A percentile compares a stretch with the other conserved stretches of the same genome.
Conservation (phyloP, 1,140 invertebrate genomes). For the Apocrypta bakeri region DNA sequence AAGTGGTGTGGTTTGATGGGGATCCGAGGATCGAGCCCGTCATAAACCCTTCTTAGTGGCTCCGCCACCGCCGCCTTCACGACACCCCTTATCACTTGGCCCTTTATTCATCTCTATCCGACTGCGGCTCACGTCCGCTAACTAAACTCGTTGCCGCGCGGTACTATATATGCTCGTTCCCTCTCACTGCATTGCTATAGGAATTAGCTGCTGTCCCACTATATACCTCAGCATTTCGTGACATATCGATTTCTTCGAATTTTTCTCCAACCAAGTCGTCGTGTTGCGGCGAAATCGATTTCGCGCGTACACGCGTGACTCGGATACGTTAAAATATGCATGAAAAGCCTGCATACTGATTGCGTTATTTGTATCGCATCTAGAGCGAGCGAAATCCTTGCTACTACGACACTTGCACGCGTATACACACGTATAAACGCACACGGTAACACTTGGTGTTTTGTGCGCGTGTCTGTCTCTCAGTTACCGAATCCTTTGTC, state of each 20-base stretch:
- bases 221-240: too few species aligned
- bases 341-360: constrained; percentile 72
- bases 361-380: constrained; percentile 72
- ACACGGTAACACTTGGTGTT: neutral
- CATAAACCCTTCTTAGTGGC: constrained; percentile 74
- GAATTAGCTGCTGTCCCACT: too few species aligned
- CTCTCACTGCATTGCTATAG: too few species aligned
- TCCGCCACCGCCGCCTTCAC: constrained; percentile 53
- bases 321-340: constrained; percentile 68
- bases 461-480: neutral
- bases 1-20: constrained; percentile 72
- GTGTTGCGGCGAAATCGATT: too few species aligned
- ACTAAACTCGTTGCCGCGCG: neutral
- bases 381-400: constrained; percentile 35
- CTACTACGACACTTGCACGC: neutral
- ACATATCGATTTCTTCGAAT: too few species aligned
- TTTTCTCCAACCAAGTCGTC: too few species aligned
- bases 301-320: neutral
- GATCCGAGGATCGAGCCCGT: constrained; percentile 72
- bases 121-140: neutral
- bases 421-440: too few species aligned
- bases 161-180: too few species aligned
- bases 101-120: constrained; percentile 23
- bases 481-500: constrained; percentile 30
- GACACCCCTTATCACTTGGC: constrained; percentile 45